Evolutionary conservation across 2,113 vertebrate genomes (phyloP), one percentile per base, ranked within the genome.

Genomic region (Triplophysa siluroides): DNA sequence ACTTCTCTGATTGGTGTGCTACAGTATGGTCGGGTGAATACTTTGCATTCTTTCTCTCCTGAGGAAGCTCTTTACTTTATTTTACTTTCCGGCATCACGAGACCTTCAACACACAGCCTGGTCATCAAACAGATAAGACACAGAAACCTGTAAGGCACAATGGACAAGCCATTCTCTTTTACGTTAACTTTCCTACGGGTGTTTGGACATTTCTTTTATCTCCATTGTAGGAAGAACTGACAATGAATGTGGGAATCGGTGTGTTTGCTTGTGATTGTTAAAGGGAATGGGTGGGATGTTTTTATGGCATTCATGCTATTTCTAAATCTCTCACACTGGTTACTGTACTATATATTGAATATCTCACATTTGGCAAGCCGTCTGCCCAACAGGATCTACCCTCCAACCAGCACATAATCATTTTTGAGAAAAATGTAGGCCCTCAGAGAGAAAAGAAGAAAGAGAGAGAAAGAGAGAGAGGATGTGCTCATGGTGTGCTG

Each of bases 401-500:
- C 74, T 76, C 61, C 18, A 7, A 23, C 74, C 62, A 76, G 74
- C 21, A 23, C 60, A 64, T 65, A 52, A 75, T 75, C 52, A 63
- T 75, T 63, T 23, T 75, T 47, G 8, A 62, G 73, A 47, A 75
- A 50, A 64, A 33, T n/a, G 10, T 33, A 76, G 65, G 61, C 74
- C 24, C 24, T 24, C 24, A 24, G 52, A 23, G 43, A 19, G 19
- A 19, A 8, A 26, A 21, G 33, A 54, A 18, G 68, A 64, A n/a
- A 58, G 12, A 69, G 54, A 61, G 38, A 61, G 33, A 58, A 33
- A 50, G 50, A 60, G 67, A 13, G 75, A 64, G 79, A 63, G 82
- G 79, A 73, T 81, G 88, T 92, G 90, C 88, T 88, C 82, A 90
- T 88, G 6, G 45, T 81, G 87, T 85, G 85, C 81, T 70, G 52